phyloP scores from a whole-genome alignment of 23 tunicate genomes.

The Clavelina lepadiformis region DNA sequence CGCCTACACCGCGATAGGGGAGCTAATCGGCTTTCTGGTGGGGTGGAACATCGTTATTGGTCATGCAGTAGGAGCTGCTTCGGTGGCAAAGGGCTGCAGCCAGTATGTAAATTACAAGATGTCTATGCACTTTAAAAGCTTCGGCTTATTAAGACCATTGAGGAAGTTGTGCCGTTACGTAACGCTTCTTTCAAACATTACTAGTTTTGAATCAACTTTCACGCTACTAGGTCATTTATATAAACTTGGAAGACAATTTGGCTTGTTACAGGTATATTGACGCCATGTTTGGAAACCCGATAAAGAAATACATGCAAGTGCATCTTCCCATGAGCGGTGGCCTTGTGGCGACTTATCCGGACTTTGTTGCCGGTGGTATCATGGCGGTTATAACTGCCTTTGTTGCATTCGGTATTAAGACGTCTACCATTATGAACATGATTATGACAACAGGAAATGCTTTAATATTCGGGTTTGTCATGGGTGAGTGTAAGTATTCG shows the following conservation, averaged over 20 bases:
- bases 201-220: neutral
- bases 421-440: neutral
- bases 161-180: too few species aligned
- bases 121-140: too few species aligned
- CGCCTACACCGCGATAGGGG: slow-evolving; percentile 21
- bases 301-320: neutral
- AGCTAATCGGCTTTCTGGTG: slow-evolving; percentile 22
- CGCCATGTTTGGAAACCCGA: neutral
- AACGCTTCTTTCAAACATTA: too few species aligned
- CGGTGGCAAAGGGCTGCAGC: slow-evolving; percentile 12
- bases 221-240: neutral
- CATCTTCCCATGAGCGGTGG: slow-evolving; percentile 37
- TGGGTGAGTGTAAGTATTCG: too few species aligned
- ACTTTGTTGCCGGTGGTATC: slow-evolving; percentile 19
- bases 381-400: slow-evolving; percentile 8
- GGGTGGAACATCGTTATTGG: slow-evolving; percentile 34
- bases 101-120: slow-evolving; percentile 6
- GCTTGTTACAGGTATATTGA: slow-evolving; percentile 21
- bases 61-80: slow-evolving; percentile 19
- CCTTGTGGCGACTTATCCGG: slow-evolving; percentile 22
- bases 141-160: too few species aligned
- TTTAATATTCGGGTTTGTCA: too few species aligned
- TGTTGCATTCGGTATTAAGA: slow-evolving; percentile 4
- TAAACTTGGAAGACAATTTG: neutral
- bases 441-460: too few species aligned